Base-by-base conservation (phyloP, 2,797 vertebrate genomes). In the Enteromius argenteus region DNA sequence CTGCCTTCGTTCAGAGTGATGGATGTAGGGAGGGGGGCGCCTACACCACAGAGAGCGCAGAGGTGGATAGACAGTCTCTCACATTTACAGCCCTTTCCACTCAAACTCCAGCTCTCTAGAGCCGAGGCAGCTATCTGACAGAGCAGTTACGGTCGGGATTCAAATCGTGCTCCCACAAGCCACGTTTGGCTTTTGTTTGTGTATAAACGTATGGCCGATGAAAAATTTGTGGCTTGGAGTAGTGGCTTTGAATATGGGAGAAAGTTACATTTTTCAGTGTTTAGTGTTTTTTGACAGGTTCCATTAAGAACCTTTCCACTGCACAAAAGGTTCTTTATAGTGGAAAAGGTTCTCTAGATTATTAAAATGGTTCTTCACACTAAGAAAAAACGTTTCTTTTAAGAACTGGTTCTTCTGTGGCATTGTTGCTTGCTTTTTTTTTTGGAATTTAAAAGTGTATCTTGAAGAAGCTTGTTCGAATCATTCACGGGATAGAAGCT, bases 1-100 rank as follows among this genome's bases (percentile, higher is more conserved):
- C 86, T 87, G 86, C 60, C 60, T 85, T 85, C 80, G 32, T 82
- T 85, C 86, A 85, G 76, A 42, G 68, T 88, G 88, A 90, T 86
- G 76, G 87, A 86, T 87, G 80, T 58, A 85, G 85, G 60, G 82
- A 84, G 86, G 81, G 58, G 77, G 27, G 56, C 35, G 80, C 86
- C 83, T 81, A 84, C 85, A 79, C 83, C 75, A 85, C 32, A 77
- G 80, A 39, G 42, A 80, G 81, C 19, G 42, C 53, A 81, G 67
- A 78, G 73, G 72, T 67, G 74, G 68, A 74, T 69, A 81, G 85
- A 68, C 83, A 32, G 84, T 75, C 83, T 75, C 62, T 79, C 68
- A 80, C 74, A 39, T 84, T 85, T 89, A 71, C 84, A 75, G 71
- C 73, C 60, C 49, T 73, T 79, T 60, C 74, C 49, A 66, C 53